Evolutionary conservation across 2,113 vertebrate genomes (phyloP), one percentile per base, ranked within the genome.

Genomic region (Pleuronectes platessa): DNA sequence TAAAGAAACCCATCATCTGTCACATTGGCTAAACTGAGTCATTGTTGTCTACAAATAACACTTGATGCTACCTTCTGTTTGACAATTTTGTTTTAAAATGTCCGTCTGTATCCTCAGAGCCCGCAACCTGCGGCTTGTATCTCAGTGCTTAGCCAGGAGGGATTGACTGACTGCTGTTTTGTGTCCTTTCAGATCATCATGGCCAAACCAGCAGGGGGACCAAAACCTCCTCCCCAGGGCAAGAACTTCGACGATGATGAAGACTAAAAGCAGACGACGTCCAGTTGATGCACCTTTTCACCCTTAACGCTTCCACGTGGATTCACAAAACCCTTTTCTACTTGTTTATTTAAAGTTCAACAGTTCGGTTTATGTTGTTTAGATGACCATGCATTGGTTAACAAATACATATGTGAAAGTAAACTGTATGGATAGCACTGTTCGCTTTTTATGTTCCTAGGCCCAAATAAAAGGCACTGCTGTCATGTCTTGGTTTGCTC

Each of bases 241-340:
- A 99, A 94, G 91, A 98, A 98, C 84, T 98, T 97, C 90, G 98
- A 99, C 35, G 97, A 98, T n/a, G 98, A 99, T 35, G 98, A 31
- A 31, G 31, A 98, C 3, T 99, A 92, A 18, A 98, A 56, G 3
- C 8, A 11, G 58, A 83, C 12, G 21, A 12, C 17, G 23, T 61
- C 15, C 37, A 21, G 26, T 45, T 47, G 63, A 72, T 49, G 64
- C 55, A 67, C 61, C 71, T 76, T 54, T 27, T 15, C 1, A 68
- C 62, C 56, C 24, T 21, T 18, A 76, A 70, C 2, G 27, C 62
- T 61, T 61, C 49, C 72, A 67, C 51, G 26, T 62, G 26, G 74
- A 87, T 85, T 69, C 61, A 76, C 71, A 37, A 54, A 75, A 55
- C 47, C 2, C n/a, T 89, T 93, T 91, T 91, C 74, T 93, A 86